Evolutionary conservation across 2,888 invertebrate genomes (phyloP).

Genomic region (Drosophila diplacantha): DNA sequence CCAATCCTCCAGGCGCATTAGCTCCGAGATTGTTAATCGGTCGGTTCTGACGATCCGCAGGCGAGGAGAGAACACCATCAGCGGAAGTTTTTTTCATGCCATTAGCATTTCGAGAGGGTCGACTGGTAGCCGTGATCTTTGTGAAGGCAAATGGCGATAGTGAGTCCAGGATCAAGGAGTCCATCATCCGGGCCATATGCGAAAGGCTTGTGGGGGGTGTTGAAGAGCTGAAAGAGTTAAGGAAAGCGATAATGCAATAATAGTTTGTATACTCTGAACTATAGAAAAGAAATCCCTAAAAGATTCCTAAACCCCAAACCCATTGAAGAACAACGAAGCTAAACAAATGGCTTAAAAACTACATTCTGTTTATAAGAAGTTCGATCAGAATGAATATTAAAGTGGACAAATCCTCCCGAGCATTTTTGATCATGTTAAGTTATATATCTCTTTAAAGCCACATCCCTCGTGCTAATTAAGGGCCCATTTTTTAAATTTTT

Average conservation of each 20-base stretch:
- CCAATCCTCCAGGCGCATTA: constrained; percentile 60
- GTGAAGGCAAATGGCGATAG: constrained; percentile 84
- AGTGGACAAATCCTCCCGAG: too few species aligned
- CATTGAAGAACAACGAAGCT: too few species aligned
- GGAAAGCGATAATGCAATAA: neutral
- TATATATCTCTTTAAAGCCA: neutral
- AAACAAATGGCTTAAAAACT: too few species aligned
- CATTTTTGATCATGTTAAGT: neutral
- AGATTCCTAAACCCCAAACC: neutral
- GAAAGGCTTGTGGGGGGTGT: constrained; percentile 81
- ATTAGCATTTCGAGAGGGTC: constrained; percentile 70
- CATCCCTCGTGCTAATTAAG: neutral
- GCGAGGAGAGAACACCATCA: constrained; percentile 36
- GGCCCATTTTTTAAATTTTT: constrained; percentile 1
- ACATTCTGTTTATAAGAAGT: too few species aligned
- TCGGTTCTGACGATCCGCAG: constrained; percentile 40
- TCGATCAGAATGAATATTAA: too few species aligned
- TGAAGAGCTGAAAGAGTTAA: constrained; percentile 77
- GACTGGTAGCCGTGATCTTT: constrained; percentile 81
- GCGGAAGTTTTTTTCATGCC: constrained; percentile 46
- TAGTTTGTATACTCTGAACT: neutral
- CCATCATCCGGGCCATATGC: constrained; percentile 87
- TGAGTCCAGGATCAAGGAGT: constrained; percentile 83
- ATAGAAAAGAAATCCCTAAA: too few species aligned
- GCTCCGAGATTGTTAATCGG: constrained; percentile 62